These are phyloP conservation scores for Glaucidium brasilianum DNA, from an alignment of 2,113 vertebrate genomes.

Conservation along the genomic window DNA sequence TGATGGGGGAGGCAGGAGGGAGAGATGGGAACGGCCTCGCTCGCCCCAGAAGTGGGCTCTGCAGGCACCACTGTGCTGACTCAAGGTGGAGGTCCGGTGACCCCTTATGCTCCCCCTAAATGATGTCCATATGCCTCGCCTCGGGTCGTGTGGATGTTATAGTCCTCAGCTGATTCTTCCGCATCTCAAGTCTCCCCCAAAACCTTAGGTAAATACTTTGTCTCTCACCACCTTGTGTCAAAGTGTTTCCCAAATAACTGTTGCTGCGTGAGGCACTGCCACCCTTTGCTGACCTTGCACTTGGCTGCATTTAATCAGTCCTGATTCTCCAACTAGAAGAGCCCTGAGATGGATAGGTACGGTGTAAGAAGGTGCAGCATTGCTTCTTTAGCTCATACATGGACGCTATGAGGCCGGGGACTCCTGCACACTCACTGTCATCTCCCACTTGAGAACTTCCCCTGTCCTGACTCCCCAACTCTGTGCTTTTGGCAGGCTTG, in stretches of 20 bases:
- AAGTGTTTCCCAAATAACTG: background rate
- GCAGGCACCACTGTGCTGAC: background rate
- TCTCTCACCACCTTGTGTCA: background rate
- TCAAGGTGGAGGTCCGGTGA: background rate
- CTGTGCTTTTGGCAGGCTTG: background rate
- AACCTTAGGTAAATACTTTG: background rate
- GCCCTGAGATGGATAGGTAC: background rate
- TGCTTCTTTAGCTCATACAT: background rate
- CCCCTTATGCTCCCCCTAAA: background rate
- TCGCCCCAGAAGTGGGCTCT: background rate
- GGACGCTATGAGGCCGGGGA: too few relatives aligned
- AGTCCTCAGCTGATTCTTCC: background rate
- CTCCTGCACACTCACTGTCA: too few relatives aligned
- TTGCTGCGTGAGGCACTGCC: fast-evolving
- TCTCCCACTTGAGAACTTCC: background rate
- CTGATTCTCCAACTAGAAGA: background rate
- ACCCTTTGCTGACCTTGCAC: background rate
- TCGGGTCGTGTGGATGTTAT: fast-evolving
- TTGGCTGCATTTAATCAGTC: background rate
- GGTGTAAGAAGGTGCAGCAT: background rate
- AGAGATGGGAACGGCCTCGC: fast-evolving
- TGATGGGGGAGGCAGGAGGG: background rate
- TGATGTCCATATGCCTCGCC: fast-evolving
- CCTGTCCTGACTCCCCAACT: background rate
- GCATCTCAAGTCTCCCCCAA: background rate